These are phyloP conservation scores for Epizoanthus rinbou DNA, from an alignment of 92 coral and sea anemone genomes.

Conservation along the genomic window DNA sequence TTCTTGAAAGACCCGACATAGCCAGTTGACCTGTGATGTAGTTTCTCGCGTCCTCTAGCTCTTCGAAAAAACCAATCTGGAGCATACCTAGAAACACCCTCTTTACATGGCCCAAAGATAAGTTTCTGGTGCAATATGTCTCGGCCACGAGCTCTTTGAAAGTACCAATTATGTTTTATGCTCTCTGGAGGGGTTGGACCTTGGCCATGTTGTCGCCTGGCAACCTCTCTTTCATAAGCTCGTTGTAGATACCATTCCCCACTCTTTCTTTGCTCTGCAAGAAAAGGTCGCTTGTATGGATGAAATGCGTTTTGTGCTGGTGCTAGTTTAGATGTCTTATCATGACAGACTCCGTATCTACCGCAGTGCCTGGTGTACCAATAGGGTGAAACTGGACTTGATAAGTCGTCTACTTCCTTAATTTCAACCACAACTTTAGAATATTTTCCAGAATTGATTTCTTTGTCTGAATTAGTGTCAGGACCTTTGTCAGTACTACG, in stretches of 20 bases:
- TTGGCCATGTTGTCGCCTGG: background rate
- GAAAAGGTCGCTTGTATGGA: background rate
- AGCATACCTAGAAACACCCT: constrained; percentile 8
- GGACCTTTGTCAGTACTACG: background rate
- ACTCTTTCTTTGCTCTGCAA: constrained; percentile 3
- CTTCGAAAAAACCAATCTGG: constrained; percentile 37
- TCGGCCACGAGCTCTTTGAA: constrained; percentile 14
- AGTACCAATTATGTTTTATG: constrained; percentile 10
- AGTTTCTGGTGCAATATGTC: constrained; percentile 27
- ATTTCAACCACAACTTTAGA: constrained; percentile 32
- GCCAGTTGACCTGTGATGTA: background rate
- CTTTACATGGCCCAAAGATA: constrained; percentile 27
- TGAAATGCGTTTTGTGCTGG: background rate
- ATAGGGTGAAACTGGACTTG: constrained; percentile 19
- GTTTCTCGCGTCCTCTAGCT: constrained; percentile 24
- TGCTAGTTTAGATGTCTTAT: background rate
- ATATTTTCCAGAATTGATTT: background rate
- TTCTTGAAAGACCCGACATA: background rate
- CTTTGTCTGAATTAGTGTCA: background rate
- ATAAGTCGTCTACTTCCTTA: constrained; percentile 4
- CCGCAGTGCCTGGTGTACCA: constrained; percentile 15
- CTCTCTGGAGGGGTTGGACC: constrained; percentile 23
- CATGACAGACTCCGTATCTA: constrained; percentile 10
- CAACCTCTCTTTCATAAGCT: constrained; percentile 14
- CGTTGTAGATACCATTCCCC: constrained; percentile 37